Evolutionary conservation across 2,113 vertebrate genomes (phyloP).

Genomic region (Atractosteus spatula): DNA sequence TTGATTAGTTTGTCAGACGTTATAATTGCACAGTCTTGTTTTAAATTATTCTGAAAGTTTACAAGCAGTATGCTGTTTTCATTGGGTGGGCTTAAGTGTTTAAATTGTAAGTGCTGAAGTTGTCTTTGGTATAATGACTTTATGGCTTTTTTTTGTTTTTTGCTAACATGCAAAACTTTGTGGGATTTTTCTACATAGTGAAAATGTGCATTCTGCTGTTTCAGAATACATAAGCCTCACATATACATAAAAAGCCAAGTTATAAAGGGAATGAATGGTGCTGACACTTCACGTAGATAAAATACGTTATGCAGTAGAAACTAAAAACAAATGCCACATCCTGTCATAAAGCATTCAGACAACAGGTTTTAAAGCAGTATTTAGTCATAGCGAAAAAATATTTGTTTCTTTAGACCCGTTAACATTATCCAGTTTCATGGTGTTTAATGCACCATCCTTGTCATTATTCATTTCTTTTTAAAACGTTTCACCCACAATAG

Average conservation of each 20-base stretch:
- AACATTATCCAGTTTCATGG: constrained; percentile 27
- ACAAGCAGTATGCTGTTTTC: background rate
- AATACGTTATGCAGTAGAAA: constrained; percentile 43
- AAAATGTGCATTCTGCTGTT: no score
- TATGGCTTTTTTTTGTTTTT: background rate
- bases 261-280: constrained; percentile 43
- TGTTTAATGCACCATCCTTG: constrained; percentile 46
- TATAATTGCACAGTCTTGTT: background rate
- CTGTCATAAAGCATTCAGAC: constrained; percentile 37
- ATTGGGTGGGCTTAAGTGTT: background rate
- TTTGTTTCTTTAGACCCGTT: constrained; percentile 56
- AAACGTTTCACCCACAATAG: constrained; percentile 32
- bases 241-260: constrained; percentile 3
- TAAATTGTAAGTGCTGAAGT: background rate
- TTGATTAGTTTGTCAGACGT: background rate
- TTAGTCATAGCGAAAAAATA: constrained; percentile 60
- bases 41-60: background rate
- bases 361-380: constrained; percentile 51
- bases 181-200: background rate
- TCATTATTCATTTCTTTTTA: constrained; percentile 58
- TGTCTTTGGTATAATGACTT: background rate
- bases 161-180: background rate
- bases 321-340: constrained; percentile 50
- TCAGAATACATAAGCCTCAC: no score
- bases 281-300: constrained; percentile 47